Evolutionary conservation across 2,888 invertebrate species (phyloP).

Genomic region (Lithosia quadra): DNA sequence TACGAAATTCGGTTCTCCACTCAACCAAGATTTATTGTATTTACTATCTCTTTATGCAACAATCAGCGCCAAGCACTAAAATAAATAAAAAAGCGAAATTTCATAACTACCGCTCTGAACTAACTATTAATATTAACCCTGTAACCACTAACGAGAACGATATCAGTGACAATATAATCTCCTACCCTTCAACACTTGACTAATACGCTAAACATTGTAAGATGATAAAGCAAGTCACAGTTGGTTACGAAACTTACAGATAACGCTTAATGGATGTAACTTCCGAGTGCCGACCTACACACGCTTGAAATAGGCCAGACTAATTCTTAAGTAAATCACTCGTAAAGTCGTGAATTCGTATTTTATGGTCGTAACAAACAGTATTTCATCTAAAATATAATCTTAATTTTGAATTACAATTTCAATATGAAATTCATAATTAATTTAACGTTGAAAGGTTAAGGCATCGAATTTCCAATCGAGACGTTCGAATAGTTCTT

Average conservation of each 20-base stretch:
- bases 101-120: too few relatives aligned
- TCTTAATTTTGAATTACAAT: background rate
- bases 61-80: background rate
- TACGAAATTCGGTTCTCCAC: too few relatives aligned
- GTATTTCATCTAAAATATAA: background rate
- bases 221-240: background rate
- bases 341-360: background rate
- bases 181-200: background rate
- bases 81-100: background rate
- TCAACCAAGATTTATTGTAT: too few relatives aligned
- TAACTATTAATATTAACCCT: too few relatives aligned
- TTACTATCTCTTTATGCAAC: background rate
- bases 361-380: background rate
- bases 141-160: background rate
- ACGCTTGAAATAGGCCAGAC: background rate
- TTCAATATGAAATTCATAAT: background rate
- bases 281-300: constrained; percentile 1
- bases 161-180: background rate
- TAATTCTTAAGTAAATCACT: constrained; percentile 7
- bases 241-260: constrained; percentile 5
- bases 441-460: background rate
- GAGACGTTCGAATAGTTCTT: background rate
- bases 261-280: constrained; percentile 10
- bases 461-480: background rate
- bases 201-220: background rate